Evolutionary conservation across 2,888 invertebrate species (phyloP).

Genomic region (Leptinotarsa juncta): DNA sequence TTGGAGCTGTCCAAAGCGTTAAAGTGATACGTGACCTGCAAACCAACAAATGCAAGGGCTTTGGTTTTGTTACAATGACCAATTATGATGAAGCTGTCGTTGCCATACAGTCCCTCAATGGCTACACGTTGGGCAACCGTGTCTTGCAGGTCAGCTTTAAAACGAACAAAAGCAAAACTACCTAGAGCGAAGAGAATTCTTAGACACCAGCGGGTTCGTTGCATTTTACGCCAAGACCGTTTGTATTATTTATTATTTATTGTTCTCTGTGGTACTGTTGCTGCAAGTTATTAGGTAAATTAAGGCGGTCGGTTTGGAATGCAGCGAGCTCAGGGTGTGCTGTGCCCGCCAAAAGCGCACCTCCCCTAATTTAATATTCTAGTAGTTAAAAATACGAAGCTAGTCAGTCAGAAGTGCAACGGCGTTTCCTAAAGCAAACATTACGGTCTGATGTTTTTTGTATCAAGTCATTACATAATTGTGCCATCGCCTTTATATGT

Average conservation of each 20-base stretch:
- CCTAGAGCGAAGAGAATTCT: slow-evolving; percentile 66
- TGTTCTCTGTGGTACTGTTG: slow-evolving; percentile 37
- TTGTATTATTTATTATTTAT: slow-evolving; percentile 51
- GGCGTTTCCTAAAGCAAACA: slow-evolving; percentile 65
- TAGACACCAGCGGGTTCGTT: slow-evolving; percentile 54
- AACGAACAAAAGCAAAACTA: slow-evolving; percentile 86
- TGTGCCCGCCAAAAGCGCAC: slow-evolving; percentile 51
- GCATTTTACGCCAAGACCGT: slow-evolving; percentile 43
- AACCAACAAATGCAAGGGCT: slow-evolving; percentile 98
- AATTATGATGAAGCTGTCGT: slow-evolving; percentile 97
- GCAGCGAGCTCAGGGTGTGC: slow-evolving; percentile 50
- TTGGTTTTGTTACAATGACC: slow-evolving; percentile 98
- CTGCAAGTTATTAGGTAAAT: slow-evolving; percentile 48
- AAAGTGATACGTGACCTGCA: slow-evolving; percentile 74
- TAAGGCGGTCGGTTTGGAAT: slow-evolving; percentile 43
- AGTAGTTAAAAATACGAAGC: slow-evolving; percentile 66
- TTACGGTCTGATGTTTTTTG: slow-evolving; percentile 59
- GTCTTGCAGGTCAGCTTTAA: slow-evolving; percentile 98
- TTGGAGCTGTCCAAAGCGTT: slow-evolving; percentile 96
- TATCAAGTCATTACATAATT: slow-evolving; percentile 56
- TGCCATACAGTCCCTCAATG: slow-evolving; percentile 96
- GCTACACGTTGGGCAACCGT: slow-evolving; percentile 94
- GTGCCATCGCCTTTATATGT: slow-evolving; percentile 57
- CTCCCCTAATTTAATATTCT: slow-evolving; percentile 54
- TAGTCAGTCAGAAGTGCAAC: slow-evolving; percentile 67